phyloP scores from a whole-genome alignment of 2,797 vertebrate species.

The Anisognathus igniventris region DNA sequence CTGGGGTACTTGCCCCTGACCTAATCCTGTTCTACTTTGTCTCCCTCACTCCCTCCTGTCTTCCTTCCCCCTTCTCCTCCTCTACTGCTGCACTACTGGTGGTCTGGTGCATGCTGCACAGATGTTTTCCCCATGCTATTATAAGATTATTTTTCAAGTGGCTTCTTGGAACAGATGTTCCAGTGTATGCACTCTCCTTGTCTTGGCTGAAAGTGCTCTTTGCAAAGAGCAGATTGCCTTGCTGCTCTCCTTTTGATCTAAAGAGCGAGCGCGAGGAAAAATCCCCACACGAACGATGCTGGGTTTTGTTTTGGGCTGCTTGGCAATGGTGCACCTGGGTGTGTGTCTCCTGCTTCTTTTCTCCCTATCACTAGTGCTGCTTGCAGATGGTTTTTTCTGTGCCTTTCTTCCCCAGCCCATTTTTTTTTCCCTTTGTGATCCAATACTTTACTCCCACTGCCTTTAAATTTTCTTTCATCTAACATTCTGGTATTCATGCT shows the following conservation, averaged over 20 bases:
- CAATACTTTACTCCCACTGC: constrained; percentile 41
- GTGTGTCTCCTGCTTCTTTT: constrained; percentile 59
- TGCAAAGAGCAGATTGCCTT: constrained; percentile 63
- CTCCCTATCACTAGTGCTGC: constrained; percentile 54
- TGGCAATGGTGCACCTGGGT: constrained; percentile 69
- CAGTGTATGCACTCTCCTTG: constrained; percentile 51
- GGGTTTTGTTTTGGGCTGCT: constrained; percentile 45
- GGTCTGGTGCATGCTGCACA: constrained; percentile 75
- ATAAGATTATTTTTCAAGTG: constrained; percentile 77
- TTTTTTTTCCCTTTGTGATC: constrained; percentile 52
- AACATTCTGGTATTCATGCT: background rate
- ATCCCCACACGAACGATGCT: constrained; percentile 41
- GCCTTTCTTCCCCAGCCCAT: constrained; percentile 61
- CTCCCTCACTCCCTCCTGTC: constrained; percentile 24
- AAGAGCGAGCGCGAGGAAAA: constrained; percentile 13
- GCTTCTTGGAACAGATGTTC: constrained; percentile 79
- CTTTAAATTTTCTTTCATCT: constrained; percentile 41
- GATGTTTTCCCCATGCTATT: constrained; percentile 77
- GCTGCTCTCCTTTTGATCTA: constrained; percentile 74
- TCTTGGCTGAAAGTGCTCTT: constrained; percentile 62
- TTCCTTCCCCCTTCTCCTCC: constrained; percentile 28
- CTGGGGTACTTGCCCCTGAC: constrained; percentile 26
- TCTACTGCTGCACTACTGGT: constrained; percentile 68
- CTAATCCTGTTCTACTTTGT: constrained; percentile 46
- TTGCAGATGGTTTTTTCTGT: constrained; percentile 67